Percentiles rank a stretch among this genome's conserved stretches.
These are phyloP conservation scores for Alsophila aescularia DNA, from an alignment of 2,888 invertebrate genomes.

Conservation along the genomic window DNA sequence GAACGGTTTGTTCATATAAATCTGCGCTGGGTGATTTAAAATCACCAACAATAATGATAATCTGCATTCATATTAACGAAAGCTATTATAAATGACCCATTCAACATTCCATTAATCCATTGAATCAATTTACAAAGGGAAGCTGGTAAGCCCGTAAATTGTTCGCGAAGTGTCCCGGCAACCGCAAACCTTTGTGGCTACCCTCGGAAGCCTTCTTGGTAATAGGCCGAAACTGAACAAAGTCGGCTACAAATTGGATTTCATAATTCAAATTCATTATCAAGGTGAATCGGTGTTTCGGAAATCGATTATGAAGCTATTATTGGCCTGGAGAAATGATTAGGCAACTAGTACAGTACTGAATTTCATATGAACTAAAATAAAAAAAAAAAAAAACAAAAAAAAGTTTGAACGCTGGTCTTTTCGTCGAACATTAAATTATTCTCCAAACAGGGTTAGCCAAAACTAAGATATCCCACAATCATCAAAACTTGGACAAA, in stretches of 20 bases:
- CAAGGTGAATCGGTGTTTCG: constrained; percentile 17
- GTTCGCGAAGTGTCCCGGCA: constrained; percentile 27
- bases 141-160: constrained; percentile 22
- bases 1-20: no score
- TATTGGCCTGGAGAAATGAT: constrained; percentile 1
- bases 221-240: constrained; percentile 20
- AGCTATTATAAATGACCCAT: not conserved
- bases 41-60: not conserved
- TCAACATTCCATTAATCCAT: constrained; percentile 13
- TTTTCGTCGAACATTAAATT: no score
- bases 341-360: not conserved
- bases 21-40: not conserved
- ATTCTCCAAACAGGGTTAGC: no score
- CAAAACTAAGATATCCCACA: no score
- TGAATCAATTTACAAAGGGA: constrained; percentile 23
- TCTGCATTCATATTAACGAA: not conserved
- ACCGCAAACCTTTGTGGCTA: constrained; percentile 29
- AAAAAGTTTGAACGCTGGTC: no score
- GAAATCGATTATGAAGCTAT: constrained; percentile 15
- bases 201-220: constrained; percentile 23
- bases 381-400: no score
- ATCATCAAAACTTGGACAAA: no score
- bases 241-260: constrained; percentile 23
- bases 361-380: no score
- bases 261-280: constrained; percentile 23